Percentiles rank a stretch among this genome's conserved stretches.
These are phyloP conservation scores for Tenthredo distinguenda DNA, from an alignment of 2,888 invertebrate species.

Conservation along the genomic window DNA sequence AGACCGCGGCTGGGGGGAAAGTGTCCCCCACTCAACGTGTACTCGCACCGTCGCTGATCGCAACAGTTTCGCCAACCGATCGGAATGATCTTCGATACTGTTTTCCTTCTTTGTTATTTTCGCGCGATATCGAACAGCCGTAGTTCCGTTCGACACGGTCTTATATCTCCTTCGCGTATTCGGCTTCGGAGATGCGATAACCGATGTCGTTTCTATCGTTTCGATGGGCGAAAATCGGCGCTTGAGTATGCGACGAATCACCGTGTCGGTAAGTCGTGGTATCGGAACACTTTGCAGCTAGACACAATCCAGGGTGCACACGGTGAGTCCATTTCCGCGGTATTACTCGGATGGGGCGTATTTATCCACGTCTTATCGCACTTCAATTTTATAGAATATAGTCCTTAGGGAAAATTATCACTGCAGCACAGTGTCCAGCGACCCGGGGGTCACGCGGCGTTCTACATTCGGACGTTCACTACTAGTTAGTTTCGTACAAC, in stretches of 20 bases:
- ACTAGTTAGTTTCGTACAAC: background rate
- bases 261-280: background rate
- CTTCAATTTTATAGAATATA: background rate
- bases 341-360: background rate
- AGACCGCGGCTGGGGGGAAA: slow-evolving; percentile 12
- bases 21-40: slow-evolving; percentile 23
- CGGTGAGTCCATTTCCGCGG: slow-evolving; percentile 44
- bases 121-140: background rate
- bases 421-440: slow-evolving; percentile 41
- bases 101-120: background rate
- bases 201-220: background rate
- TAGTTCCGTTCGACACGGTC: background rate
- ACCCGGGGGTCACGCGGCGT: slow-evolving; percentile 34
- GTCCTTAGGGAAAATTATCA: background rate
- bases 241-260: background rate
- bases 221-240: background rate
- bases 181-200: background rate
- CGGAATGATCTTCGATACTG: background rate
- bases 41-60: slow-evolving; percentile 9
- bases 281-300: slow-evolving; percentile 20
- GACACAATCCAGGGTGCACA: slow-evolving; percentile 39
- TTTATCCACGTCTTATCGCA: background rate
- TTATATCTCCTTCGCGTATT: background rate
- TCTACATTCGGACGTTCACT: slow-evolving; percentile 33
- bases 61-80: background rate